A percentile compares a stretch with the other conserved stretches of the same genome.
phyloP scores from a whole-genome alignment of 2,113 vertebrate species.

The Noturus placidus region DNA sequence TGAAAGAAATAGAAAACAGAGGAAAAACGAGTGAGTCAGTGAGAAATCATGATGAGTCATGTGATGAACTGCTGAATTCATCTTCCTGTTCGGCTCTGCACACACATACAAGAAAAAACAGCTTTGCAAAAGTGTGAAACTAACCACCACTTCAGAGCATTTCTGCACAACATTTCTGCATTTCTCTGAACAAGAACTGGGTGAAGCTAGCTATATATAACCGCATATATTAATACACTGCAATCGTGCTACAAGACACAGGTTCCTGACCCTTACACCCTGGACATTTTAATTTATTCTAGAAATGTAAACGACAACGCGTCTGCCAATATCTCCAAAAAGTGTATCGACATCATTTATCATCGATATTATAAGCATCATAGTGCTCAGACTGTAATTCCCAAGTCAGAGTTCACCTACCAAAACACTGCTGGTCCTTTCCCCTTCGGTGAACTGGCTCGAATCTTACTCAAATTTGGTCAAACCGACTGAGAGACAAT shows the following conservation, averaged over 20 bases:
- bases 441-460: too few relatives aligned
- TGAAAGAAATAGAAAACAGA: neutral
- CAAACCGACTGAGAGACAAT: neutral
- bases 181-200: constrained; percentile 19
- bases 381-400: neutral
- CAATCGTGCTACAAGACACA: neutral
- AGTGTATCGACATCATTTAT: too few relatives aligned
- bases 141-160: neutral
- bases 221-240: neutral
- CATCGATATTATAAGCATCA: too few relatives aligned
- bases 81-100: constrained; percentile 35
- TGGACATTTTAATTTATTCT: too few relatives aligned
- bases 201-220: neutral
- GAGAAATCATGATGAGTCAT: constrained; percentile 10
- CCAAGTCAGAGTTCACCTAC: too few relatives aligned
- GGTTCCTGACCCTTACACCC: neutral
- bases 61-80: neutral
- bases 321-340: too few relatives aligned
- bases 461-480: too few relatives aligned
- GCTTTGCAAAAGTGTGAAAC: constrained; percentile 42
- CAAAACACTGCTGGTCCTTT: neutral
- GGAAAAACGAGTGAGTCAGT: neutral
- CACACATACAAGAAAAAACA: constrained; percentile 5
- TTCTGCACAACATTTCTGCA: constrained; percentile 9
- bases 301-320: too few relatives aligned